Evolutionary conservation across 1,140 invertebrate genomes (phyloP), one percentile per base, ranked within the genome.

Genomic region (Rhizoglyphus robini): DNA sequence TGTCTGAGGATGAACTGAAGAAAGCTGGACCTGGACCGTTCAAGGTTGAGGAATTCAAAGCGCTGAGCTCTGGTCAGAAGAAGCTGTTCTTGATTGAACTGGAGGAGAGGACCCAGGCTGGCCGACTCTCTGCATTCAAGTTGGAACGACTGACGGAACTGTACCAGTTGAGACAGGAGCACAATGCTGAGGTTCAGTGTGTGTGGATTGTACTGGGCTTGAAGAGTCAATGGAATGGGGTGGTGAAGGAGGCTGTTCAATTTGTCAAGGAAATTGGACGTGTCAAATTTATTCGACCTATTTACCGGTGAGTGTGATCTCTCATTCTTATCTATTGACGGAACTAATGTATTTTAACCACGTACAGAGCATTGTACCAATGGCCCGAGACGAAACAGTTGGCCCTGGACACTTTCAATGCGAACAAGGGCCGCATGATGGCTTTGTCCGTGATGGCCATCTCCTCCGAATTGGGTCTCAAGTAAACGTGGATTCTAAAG

Each of bases 211-310:
- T 87, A 51, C 73, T 93, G 36, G 83, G 87, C 65, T 78, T 95
- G 0, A 84, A 83, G 73, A 82, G 82, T 5, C 79, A 81, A 49
- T 87, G 88, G 79, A 72, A 81, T 51, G 76, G 82, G 0, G 81
- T 83, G 69, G 76, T 94, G 34, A 73, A 79, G 0, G 68, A 72
- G 2, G 84, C 84, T 8, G 77, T 94, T 25, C 72, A 83, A 1
- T 93, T 93, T 79, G 82, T 90, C 2, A 89, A 84, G 66, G 79
- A 82, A 27, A 83, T 89, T 73, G 90, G 91, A 59, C 81, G 92
- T 66, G 89, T 95, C 86, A 95, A 95, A 73, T 95, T 84, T 79
- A 84, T 89, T 0, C 78, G 88, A 54, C 89, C 90, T 18, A 80
- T 95, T 51, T 94, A 90, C 74, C 80, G n/a, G n/a, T n/a, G n/a